Percentiles rank a stretch among this genome's conserved stretches.
These are phyloP conservation scores for Halcyon malimbica DNA, from an alignment of 2,113 vertebrate genomes.

Conservation along the genomic window DNA sequence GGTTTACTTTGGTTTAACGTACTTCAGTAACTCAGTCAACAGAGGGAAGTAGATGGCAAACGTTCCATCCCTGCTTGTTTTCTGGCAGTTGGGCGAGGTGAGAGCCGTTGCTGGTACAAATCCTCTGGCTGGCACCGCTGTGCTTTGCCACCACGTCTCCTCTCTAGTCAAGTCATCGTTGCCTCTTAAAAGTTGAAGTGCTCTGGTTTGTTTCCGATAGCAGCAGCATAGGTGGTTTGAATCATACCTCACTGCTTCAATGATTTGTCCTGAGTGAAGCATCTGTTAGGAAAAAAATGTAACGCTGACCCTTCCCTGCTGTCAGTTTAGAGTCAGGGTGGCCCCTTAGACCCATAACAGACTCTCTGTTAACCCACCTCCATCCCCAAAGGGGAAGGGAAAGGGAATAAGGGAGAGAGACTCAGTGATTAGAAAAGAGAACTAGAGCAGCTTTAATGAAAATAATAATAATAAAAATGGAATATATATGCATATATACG, in stretches of 20 bases:
- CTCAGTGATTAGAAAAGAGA: no score
- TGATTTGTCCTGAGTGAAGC: background rate
- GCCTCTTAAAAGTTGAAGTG: background rate
- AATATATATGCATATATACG: no score
- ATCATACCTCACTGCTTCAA: background rate
- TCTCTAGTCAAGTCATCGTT: background rate
- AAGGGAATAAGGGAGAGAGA: no score
- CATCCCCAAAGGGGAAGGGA: no score
- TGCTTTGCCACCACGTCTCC: background rate
- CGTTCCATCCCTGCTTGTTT: background rate
- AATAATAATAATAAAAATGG: no score
- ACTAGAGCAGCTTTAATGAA: no score
- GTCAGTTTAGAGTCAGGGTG: no score
- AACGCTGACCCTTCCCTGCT: background rate
- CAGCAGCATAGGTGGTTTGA: background rate
- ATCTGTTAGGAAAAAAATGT: background rate
- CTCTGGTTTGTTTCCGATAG: background rate
- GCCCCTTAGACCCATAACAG: no score
- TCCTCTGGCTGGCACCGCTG: background rate
- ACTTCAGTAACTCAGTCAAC: slow-evolving; percentile 40
- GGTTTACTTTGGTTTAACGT: background rate
- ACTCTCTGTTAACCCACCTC: no score
- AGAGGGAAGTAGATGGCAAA: slow-evolving; percentile 55
- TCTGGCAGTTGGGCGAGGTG: background rate
- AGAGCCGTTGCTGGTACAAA: background rate